Evolutionary conservation across 2,113 vertebrate genomes (phyloP).

Genomic region (Scolopax mira): DNA sequence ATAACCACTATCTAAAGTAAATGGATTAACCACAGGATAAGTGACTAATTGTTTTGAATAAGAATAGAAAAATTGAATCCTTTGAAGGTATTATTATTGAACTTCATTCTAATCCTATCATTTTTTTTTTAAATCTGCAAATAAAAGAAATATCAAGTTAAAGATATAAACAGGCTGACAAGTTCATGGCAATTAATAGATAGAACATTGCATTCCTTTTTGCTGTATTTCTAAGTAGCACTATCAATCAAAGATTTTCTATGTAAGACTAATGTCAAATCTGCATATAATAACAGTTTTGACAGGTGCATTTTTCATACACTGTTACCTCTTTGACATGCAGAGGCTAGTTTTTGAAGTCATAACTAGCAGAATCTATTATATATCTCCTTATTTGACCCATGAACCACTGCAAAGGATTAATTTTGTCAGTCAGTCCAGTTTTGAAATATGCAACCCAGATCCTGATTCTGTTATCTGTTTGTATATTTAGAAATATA

Average conservation of each 20-base stretch:
- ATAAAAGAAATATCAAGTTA: neutral
- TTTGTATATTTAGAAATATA: neutral
- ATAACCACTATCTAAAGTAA: neutral
- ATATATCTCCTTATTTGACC: neutral
- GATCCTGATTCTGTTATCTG: neutral
- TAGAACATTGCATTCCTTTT: neutral
- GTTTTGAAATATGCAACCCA: neutral
- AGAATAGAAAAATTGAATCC: neutral
- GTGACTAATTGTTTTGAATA: neutral
- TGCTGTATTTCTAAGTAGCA: conserved; percentile 3
- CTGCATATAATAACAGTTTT: conserved; percentile 25
- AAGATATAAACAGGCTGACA: conserved; percentile 7
- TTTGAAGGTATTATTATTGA: neutral
- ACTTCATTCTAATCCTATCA: neutral
- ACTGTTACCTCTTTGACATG: neutral
- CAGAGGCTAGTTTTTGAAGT: neutral
- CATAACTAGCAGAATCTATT: neutral
- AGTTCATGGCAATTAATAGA: neutral
- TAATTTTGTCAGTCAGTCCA: neutral
- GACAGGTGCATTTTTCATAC: neutral
- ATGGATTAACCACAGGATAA: neutral
- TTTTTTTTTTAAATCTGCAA: neutral
- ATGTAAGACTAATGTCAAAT: conserved; percentile 17
- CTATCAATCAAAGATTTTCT: conserved; percentile 21
- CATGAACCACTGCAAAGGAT: neutral